phyloP scores from a whole-genome alignment of 2,888 invertebrate species.

The Amorpha juglandis region DNA sequence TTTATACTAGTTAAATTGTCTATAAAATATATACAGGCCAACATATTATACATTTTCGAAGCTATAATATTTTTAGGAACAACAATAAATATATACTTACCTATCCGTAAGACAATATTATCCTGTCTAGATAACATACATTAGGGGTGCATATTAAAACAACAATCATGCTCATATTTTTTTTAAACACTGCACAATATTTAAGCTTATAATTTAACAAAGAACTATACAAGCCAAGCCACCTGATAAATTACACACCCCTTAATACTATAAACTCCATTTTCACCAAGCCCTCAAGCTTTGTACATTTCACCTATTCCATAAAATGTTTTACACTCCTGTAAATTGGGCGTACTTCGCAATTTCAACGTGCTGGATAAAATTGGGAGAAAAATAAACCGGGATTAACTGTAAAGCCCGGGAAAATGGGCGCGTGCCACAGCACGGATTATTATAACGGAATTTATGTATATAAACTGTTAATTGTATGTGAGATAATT shows the following conservation, averaged over 20 bases:
- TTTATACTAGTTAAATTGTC: too few relatives aligned
- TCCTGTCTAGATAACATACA: too few relatives aligned
- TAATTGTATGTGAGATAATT: slow-evolving; percentile 38
- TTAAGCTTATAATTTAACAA: neutral
- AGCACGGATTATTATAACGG: slow-evolving; percentile 37
- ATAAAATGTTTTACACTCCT: slow-evolving; percentile 63
- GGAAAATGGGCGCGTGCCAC: slow-evolving; percentile 38
- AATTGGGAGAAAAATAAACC: slow-evolving; percentile 51
- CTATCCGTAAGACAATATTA: too few relatives aligned
- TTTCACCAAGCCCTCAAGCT: slow-evolving; percentile 29
- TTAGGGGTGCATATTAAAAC: neutral
- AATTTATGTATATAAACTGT: slow-evolving; percentile 34
- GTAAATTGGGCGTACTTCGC: slow-evolving; percentile 61
- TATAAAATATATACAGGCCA: too few relatives aligned
- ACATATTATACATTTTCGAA: too few relatives aligned
- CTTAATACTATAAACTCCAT: slow-evolving; percentile 40
- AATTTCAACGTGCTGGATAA: slow-evolving; percentile 57
- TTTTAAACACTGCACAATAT: neutral
- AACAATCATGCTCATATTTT: neutral
- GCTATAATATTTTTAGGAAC: too few relatives aligned
- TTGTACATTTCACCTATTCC: slow-evolving; percentile 44
- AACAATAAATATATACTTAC: too few relatives aligned
- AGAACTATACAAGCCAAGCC: neutral
- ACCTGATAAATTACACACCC: neutral
- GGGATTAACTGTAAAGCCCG: slow-evolving; percentile 45